phyloP scores from a whole-genome alignment of 2,888 invertebrate genomes.

The Erebia epiphron region DNA sequence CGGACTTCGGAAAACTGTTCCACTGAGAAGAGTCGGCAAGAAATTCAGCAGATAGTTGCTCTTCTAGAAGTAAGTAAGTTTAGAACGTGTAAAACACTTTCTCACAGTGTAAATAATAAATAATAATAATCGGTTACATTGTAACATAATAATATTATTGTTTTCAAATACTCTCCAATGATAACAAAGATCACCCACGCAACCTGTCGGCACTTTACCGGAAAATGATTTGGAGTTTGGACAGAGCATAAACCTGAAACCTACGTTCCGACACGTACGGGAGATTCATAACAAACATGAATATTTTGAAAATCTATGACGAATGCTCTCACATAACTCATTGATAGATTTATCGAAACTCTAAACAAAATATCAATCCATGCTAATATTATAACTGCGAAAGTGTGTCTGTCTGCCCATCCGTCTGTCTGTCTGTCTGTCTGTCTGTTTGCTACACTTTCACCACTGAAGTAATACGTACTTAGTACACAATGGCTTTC shows the following conservation, averaged over 20 bases:
- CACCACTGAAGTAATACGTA: too few relatives aligned
- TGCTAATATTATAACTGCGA: too few relatives aligned
- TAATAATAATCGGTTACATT: not conserved
- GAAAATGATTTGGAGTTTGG: not conserved
- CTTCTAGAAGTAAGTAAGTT: too few relatives aligned
- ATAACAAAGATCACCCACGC: conserved; percentile 1
- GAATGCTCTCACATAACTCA: conserved; percentile 4
- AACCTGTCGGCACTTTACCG: not conserved
- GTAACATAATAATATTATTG: conserved; percentile 2
- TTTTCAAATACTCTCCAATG: conserved; percentile 7
- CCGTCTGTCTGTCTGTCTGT: too few relatives aligned
- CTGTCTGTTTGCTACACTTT: too few relatives aligned
- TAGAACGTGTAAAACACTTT: not conserved
- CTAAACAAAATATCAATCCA: too few relatives aligned
- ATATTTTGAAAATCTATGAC: not conserved
- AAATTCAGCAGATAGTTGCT: too few relatives aligned
- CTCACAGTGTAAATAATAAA: not conserved
- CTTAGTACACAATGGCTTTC: too few relatives aligned
- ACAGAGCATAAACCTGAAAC: not conserved
- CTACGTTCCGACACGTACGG: conserved; percentile 4
- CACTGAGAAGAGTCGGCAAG: too few relatives aligned
- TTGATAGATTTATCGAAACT: not conserved
- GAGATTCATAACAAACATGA: not conserved
- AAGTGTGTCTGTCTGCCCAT: too few relatives aligned
- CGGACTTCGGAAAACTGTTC: too few relatives aligned